Conservation (phyloP, 1,140 invertebrate genomes). For the Drosophila burlai region DNA sequence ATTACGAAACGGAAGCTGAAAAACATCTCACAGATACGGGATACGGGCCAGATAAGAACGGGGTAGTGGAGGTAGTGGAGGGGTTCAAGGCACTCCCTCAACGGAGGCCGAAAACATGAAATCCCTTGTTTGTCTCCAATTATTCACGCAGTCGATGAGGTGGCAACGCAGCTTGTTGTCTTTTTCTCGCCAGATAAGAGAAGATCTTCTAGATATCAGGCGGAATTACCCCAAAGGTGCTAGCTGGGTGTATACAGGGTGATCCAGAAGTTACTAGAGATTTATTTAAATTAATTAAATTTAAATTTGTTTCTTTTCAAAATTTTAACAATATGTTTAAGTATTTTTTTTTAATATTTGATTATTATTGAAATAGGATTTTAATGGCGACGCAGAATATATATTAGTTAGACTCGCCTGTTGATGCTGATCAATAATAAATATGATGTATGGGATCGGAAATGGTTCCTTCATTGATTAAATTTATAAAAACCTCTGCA, state of each 20-base stretch:
- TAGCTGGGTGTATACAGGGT: background rate
- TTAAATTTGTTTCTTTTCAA: too few relatives aligned
- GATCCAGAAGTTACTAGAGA: background rate
- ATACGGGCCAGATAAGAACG: background rate
- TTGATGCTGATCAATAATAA: too few relatives aligned
- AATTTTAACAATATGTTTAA: too few relatives aligned
- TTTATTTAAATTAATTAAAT: background rate
- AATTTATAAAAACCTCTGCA: too few relatives aligned
- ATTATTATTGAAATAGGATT: too few relatives aligned
- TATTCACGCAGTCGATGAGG: slow-evolving; percentile 17
- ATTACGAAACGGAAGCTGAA: slow-evolving; percentile 19
- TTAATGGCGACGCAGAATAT: too few relatives aligned
- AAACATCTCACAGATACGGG: slow-evolving; percentile 24
- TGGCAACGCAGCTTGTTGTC: background rate
- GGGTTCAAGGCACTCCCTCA: slow-evolving; percentile 35
- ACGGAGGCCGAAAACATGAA: background rate
- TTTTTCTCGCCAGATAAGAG: slow-evolving; percentile 1
- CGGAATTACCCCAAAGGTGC: background rate
- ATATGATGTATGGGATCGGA: too few relatives aligned
- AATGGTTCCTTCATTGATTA: too few relatives aligned
- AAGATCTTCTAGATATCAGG: slow-evolving; percentile 6
- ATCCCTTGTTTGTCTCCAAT: slow-evolving; percentile 9
- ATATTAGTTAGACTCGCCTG: too few relatives aligned
- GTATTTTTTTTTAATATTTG: too few relatives aligned
- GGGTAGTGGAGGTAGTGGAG: background rate